Conservation (phyloP, 1,140 invertebrate species). For the Homarus americanus region DNA sequence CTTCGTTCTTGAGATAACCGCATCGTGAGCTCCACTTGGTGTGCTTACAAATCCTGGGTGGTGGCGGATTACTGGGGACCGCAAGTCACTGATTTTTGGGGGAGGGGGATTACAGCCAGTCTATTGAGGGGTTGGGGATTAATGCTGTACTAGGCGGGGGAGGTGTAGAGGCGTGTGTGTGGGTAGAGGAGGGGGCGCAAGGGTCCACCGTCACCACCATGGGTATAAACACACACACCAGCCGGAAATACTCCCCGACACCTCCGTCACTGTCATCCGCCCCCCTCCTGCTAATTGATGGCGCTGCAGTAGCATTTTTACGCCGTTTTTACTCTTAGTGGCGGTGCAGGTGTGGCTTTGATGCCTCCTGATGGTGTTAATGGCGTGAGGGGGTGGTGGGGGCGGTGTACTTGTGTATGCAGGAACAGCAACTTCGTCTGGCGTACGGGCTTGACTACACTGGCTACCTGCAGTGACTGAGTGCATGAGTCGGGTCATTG, state of each 20-base stretch:
- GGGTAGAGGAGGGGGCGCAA: too few relatives aligned
- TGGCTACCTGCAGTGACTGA: neutral
- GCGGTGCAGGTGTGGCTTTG: neutral
- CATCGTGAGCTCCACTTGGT: too few relatives aligned
- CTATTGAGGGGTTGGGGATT: too few relatives aligned
- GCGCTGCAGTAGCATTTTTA: neutral
- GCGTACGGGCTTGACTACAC: neutral
- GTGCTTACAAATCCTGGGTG: too few relatives aligned
- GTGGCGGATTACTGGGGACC: too few relatives aligned
- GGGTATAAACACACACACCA: neutral
- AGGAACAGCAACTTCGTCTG: neutral
- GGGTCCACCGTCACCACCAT: neutral
- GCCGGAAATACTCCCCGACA: conserved; percentile 8
- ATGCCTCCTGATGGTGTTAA: neutral
- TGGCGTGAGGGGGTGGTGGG: neutral
- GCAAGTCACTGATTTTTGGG: too few relatives aligned
- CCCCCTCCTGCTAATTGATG: neutral
- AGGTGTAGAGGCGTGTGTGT: too few relatives aligned
- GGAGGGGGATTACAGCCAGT: too few relatives aligned
- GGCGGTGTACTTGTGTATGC: neutral
- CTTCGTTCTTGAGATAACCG: too few relatives aligned
- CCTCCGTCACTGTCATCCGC: neutral
- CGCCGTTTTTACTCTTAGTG: neutral
- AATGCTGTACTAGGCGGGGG: too few relatives aligned
- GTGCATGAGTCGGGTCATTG: neutral